Base-by-base conservation (phyloP, 2,888 invertebrate species). In the Eupithecia subfuscata region DNA sequence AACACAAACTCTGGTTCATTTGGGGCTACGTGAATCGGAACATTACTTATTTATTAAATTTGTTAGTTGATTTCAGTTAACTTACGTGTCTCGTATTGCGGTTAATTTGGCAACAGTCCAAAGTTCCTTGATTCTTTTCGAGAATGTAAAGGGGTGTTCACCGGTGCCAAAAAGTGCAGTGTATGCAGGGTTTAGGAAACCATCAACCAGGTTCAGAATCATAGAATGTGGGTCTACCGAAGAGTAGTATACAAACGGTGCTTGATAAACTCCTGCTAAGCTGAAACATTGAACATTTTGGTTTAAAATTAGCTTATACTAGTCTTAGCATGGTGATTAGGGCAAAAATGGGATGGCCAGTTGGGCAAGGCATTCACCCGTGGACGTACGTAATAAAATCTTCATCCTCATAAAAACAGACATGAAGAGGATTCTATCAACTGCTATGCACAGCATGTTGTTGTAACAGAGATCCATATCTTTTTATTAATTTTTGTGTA, bases 141-240 rank as follows among this genome's bases (percentile, higher is more conserved):
- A n/a, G 56, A 93, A 92, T 0, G 81, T 82, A 14, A 89, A 85
- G 0, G 92, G 92, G 6, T 86, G 81, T 0, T 82, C 3, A n/a
- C 81, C 81, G 0, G 72, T 11, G 0, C 79, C 70, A 48, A 88
- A 86, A 0, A 56, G 70, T 22, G 84, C 75, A 0, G 83, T 82
- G 70, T 90, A 91, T 0, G 90, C 85, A 2, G 93, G 91, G 75
- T 90, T 90, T 0, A 87, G 78, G 1, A 76, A 52, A 63, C 88
- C 88, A 18, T 91, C 92, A 0, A 92, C 81, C 30, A 90, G 75
- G 11, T 81, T 74, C 25, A 90, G 69, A 0, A 90, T 80, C 81
- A 85, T 80, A 78, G 86, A 87, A 69, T 90, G 88, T 0, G 87
- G 87, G 48, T 91, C 90, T 25, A 87, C 72, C 0, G 90, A 82